These are phyloP conservation scores for Capricornis sumatraensis DNA, from an alignment of 2,113 vertebrate species.

Conservation along the genomic window DNA sequence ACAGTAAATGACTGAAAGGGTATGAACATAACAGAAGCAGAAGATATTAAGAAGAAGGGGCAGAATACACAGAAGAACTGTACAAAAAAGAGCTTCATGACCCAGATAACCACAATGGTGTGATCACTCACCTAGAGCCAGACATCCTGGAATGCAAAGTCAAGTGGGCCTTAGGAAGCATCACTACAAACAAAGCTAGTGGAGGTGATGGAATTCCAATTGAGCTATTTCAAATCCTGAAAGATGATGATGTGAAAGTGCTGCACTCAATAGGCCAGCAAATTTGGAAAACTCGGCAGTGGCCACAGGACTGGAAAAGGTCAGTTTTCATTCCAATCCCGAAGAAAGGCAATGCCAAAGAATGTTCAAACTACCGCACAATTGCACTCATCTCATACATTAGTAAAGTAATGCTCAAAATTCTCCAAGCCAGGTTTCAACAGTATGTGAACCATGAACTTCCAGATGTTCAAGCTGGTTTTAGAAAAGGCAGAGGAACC, in stretches of 20 bases:
- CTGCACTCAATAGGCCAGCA: neutral
- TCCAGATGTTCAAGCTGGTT: neutral
- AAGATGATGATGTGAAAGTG: neutral
- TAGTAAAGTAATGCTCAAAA: neutral
- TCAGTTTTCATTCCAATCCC: neutral
- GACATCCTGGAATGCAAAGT: neutral
- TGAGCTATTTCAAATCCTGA: neutral
- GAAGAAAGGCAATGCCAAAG: neutral
- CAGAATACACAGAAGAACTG: neutral
- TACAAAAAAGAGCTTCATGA: neutral
- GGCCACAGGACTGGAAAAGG: neutral
- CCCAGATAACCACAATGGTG: accelerated
- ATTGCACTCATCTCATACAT: neutral
- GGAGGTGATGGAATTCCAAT: neutral
- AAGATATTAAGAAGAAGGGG: neutral
- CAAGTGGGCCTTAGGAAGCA: neutral
- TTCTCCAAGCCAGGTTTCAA: neutral
- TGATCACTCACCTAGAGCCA: neutral
- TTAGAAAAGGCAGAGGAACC: neutral
- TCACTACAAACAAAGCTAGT: neutral
- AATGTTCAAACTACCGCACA: neutral
- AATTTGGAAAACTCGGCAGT: neutral
- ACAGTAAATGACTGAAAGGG: neutral
- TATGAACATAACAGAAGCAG: neutral
- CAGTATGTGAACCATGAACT: neutral